Percentiles rank a stretch among this genome's conserved stretches.
Evolutionary conservation across 2,888 invertebrate genomes (phyloP).

Genomic region (Thera obeliscata): DNA sequence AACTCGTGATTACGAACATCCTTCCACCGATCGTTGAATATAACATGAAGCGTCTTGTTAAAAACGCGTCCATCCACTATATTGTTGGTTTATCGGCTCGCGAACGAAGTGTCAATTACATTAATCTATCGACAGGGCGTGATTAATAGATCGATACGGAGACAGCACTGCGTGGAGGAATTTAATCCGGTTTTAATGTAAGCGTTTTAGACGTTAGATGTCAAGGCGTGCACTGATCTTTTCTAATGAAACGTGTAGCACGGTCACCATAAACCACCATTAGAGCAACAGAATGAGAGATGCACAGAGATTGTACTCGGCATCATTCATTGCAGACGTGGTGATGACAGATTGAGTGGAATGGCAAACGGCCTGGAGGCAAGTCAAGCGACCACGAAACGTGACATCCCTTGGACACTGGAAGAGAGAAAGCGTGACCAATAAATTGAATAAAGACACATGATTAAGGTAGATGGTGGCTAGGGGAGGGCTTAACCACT

Average conservation of each 20-base stretch:
- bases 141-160: conserved; percentile 36
- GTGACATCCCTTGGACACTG: too few species aligned
- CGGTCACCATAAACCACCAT: background rate
- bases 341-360: too few species aligned
- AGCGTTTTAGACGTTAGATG: background rate
- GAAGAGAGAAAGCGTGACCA: too few species aligned
- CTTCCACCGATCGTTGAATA: conserved; percentile 68
- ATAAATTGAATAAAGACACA: too few species aligned
- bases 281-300: too few species aligned
- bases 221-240: background rate
- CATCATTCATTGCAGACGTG: too few species aligned
- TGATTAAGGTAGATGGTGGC: too few species aligned
- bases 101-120: conserved; percentile 54
- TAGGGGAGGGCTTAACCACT: too few species aligned
- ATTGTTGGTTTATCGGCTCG: conserved; percentile 70
- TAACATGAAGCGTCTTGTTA: conserved; percentile 76
- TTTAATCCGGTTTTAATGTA: conserved; percentile 18
- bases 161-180: conserved; percentile 34
- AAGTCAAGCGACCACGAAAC: too few species aligned
- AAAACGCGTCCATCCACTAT: conserved; percentile 74
- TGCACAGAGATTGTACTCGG: too few species aligned
- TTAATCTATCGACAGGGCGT: conserved; percentile 45
- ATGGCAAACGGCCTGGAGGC: too few species aligned
- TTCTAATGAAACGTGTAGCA: background rate
- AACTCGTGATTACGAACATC: conserved; percentile 73